phyloP scores from a whole-genome alignment of 2,888 invertebrate species.

The Caenorhabditis japonica region DNA sequence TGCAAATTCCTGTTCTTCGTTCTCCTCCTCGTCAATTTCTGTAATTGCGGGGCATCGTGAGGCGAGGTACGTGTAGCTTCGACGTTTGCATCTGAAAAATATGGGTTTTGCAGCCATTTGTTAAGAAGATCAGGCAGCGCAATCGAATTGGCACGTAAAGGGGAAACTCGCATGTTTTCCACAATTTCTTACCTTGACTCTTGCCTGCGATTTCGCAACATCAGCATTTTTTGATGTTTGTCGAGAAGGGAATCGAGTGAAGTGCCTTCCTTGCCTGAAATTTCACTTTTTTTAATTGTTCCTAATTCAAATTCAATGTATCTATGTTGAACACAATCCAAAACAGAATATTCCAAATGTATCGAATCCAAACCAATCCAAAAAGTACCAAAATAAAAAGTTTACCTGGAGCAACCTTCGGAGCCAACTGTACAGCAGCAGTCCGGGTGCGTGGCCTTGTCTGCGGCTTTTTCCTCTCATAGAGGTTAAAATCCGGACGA shows the following conservation, averaged over 20 bases:
- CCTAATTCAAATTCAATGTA: too few relatives aligned
- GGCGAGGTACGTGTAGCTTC: constrained; percentile 41
- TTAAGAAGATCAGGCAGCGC: neutral
- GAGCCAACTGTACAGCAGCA: constrained; percentile 12
- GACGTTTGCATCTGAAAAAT: constrained; percentile 37
- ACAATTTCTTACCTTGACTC: constrained; percentile 48
- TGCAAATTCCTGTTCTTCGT: constrained; percentile 40
- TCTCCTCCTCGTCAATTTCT: constrained; percentile 49
- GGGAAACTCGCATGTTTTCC: neutral
- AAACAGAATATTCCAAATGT: too few relatives aligned
- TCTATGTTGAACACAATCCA: too few relatives aligned
- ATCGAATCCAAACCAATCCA: too few relatives aligned
- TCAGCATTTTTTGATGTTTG: constrained; percentile 48
- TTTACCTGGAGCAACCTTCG: constrained; percentile 37
- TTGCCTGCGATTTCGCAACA: constrained; percentile 35
- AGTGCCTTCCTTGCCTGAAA: constrained; percentile 48
- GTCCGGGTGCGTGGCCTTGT: constrained; percentile 24
- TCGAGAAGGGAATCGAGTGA: constrained; percentile 51
- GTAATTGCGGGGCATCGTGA: constrained; percentile 49
- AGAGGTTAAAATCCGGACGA: constrained; percentile 40
- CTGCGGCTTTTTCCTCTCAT: constrained; percentile 40
- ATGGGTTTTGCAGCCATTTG: too few relatives aligned
- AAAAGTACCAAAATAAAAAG: too few relatives aligned
- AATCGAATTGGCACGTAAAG: too few relatives aligned
- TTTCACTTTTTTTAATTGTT: too few relatives aligned